A percentile compares a stretch with the other conserved stretches of the same genome.
Evolutionary conservation across 2,888 invertebrate species (phyloP).

Genomic region (Eupithecia abbreviata): DNA sequence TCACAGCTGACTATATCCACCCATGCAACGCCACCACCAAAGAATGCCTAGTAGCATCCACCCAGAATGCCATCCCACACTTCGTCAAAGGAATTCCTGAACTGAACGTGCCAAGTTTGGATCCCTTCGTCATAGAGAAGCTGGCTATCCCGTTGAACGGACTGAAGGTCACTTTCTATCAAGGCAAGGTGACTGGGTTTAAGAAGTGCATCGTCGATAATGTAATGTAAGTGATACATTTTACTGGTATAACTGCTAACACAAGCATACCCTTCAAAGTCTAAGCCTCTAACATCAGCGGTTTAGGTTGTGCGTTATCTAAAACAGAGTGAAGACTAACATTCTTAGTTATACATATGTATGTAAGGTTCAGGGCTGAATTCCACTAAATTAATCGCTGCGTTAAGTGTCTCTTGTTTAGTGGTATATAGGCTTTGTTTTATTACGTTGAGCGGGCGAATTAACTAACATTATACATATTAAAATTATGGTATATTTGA

Average conservation of each 20-base stretch:
- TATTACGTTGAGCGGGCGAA: too few species aligned
- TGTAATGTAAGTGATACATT: conserved; percentile 63
- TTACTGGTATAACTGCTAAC: background rate
- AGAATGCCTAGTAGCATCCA: conserved; percentile 66
- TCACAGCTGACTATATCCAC: conserved; percentile 70
- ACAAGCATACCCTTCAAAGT: background rate
- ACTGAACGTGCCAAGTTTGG: conserved; percentile 62
- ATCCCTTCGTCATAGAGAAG: conserved; percentile 74
- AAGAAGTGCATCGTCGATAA: conserved; percentile 71
- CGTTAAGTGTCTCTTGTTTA: too few species aligned
- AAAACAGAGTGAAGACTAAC: background rate
- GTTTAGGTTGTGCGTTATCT: background rate
- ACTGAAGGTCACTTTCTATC: conserved; percentile 71
- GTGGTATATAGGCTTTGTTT: too few species aligned
- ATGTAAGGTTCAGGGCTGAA: background rate
- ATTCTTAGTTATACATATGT: too few species aligned
- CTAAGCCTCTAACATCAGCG: background rate
- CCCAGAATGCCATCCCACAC: conserved; percentile 69
- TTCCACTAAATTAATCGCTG: background rate
- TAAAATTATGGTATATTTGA: too few species aligned
- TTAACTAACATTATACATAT: too few species aligned
- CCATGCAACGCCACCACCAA: conserved; percentile 69
- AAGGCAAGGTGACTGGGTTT: conserved; percentile 74
- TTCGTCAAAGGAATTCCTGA: conserved; percentile 73
- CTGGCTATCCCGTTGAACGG: conserved; percentile 69